Conservation (phyloP, 2,113 vertebrate genomes). For the Xiphophorus couchianus region DNA sequence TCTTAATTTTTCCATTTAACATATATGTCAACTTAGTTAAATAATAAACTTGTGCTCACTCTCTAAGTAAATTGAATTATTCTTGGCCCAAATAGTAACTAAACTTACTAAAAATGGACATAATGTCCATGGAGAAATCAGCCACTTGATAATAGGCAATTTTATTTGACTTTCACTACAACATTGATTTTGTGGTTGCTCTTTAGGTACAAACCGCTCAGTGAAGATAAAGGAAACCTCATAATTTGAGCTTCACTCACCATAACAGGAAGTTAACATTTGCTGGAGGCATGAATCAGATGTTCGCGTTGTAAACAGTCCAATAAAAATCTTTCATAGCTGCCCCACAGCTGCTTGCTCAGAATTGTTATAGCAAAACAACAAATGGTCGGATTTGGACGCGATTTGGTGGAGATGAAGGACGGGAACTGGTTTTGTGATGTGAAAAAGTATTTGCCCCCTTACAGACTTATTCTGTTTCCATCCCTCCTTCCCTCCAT, state of each 20-base stretch:
- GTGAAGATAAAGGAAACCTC: background rate
- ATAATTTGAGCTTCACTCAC: background rate
- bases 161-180: background rate
- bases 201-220: background rate
- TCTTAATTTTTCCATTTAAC: background rate
- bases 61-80: background rate
- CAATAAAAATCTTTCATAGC: background rate
- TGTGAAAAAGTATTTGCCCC: background rate
- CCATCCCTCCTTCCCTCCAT: too few relatives aligned
- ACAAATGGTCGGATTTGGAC: background rate
- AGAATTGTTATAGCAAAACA: background rate
- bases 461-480: background rate
- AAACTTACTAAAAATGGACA: background rate
- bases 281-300: background rate
- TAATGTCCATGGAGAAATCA: background rate
- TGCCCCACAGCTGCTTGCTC: background rate
- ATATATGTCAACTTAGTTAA: background rate
- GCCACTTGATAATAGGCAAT: background rate
- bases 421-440: background rate
- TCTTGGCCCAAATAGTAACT: too few relatives aligned
- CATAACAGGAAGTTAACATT: background rate
- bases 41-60: background rate
- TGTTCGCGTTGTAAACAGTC: background rate
- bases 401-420: background rate
- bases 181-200: background rate